These are phyloP conservation scores for Eilema griseolum DNA, from an alignment of 2,888 invertebrate species.

Conservation along the genomic window DNA sequence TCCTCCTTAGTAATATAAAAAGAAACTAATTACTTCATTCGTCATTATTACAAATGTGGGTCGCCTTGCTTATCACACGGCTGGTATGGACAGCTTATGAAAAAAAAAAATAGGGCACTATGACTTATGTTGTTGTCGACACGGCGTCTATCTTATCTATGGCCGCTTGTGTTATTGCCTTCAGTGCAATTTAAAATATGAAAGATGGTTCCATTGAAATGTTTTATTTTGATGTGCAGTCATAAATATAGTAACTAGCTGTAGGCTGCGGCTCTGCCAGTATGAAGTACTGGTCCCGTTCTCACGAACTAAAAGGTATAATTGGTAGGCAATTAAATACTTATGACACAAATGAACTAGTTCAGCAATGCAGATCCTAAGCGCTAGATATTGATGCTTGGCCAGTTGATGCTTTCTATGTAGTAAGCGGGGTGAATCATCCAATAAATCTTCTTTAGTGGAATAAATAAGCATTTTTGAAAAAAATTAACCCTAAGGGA, in stretches of 20 bases:
- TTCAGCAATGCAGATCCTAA: too few relatives aligned
- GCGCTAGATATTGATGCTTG: too few relatives aligned
- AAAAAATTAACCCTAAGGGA: too few relatives aligned
- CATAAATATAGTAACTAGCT: background rate
- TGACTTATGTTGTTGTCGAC: constrained; percentile 20
- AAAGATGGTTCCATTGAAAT: constrained; percentile 10
- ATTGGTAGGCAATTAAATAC: too few relatives aligned
- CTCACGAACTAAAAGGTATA: too few relatives aligned
- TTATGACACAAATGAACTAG: too few relatives aligned
- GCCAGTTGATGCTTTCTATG: too few relatives aligned
- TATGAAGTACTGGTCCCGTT: background rate
- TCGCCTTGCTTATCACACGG: constrained; percentile 39
- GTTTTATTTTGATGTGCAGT: background rate
- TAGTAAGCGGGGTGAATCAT: too few relatives aligned
- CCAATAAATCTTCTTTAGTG: too few relatives aligned
- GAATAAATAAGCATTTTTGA: too few relatives aligned
- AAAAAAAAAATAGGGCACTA: constrained; percentile 39
- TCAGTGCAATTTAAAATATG: constrained; percentile 13
- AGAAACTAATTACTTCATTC: background rate
- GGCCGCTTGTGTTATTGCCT: constrained; percentile 28
- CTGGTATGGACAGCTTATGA: constrained; percentile 17
- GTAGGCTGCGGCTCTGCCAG: background rate
- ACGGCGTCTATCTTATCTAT: constrained; percentile 36
- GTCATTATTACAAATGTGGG: constrained; percentile 19
- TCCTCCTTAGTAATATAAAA: background rate